Conservation (phyloP, 2,888 invertebrate species). For the Epiblema foenella region DNA sequence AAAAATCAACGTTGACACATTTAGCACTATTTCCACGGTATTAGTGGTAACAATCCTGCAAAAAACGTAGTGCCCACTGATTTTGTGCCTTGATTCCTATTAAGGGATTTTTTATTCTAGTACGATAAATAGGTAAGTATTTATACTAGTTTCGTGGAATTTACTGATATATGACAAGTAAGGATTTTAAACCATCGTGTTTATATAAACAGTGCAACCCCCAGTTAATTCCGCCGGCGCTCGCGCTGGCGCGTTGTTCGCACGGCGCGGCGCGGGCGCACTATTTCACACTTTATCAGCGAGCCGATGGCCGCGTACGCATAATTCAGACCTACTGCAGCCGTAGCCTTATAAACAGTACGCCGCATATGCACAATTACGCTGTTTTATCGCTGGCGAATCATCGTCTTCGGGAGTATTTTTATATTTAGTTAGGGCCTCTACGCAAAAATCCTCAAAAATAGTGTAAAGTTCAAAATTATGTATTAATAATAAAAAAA, state of each 20-base stretch:
- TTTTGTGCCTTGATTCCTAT: not conserved
- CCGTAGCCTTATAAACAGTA: constrained; percentile 17
- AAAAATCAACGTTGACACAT: too few species aligned
- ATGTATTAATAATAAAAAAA: too few species aligned
- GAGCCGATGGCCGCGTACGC: constrained; percentile 54
- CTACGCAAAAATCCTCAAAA: too few species aligned
- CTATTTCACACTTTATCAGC: constrained; percentile 72
- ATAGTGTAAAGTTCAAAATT: too few species aligned
- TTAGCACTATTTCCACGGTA: too few species aligned
- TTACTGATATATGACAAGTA: not conserved
- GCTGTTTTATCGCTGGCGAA: not conserved
- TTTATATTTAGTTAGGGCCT: too few species aligned
- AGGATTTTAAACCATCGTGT: not conserved
- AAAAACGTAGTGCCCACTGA: not conserved
- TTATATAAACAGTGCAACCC: constrained; percentile 1
- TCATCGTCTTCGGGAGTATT: not conserved
- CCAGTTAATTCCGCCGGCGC: constrained; percentile 27
- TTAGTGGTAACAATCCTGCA: not conserved
- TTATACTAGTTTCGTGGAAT: not conserved
- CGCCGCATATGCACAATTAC: not conserved
- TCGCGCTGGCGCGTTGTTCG: constrained; percentile 26
- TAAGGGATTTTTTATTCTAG: not conserved
- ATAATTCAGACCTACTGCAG: constrained; percentile 58
- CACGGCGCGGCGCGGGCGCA: constrained; percentile 50
- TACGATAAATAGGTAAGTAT: not conserved